phyloP scores from a whole-genome alignment of 2,113 vertebrate species.

The Pontoporia blainvillei region DNA sequence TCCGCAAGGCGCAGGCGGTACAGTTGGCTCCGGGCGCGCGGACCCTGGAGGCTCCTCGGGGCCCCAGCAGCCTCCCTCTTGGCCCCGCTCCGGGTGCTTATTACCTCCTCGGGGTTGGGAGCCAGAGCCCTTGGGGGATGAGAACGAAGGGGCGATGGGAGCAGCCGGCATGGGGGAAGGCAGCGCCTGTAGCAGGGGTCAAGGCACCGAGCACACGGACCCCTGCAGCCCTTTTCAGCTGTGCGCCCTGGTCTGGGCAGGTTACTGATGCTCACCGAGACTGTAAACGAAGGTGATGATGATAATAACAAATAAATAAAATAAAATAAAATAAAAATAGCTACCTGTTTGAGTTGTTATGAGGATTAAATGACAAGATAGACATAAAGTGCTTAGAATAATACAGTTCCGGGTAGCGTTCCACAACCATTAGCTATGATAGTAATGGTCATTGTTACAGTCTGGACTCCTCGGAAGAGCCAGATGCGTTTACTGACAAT shows the following conservation, averaged over 20 bases:
- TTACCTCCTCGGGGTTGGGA: not conserved
- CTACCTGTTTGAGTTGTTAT: no score
- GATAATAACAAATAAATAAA: no score
- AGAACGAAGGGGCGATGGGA: not conserved
- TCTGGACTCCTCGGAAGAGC: not conserved
- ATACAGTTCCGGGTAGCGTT: not conserved
- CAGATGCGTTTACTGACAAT: not conserved
- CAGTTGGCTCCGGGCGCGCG: accelerated
- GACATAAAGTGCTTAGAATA: not conserved
- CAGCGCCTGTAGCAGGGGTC: not conserved
- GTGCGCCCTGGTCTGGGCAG: not conserved
- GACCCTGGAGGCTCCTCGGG: not conserved
- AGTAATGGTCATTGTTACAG: not conserved
- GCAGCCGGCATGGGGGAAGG: not conserved
- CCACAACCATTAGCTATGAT: not conserved
- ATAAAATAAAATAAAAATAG: not conserved
- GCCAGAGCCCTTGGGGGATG: not conserved
- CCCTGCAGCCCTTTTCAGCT: not conserved
- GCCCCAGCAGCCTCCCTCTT: no score
- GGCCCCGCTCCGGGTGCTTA: not conserved
- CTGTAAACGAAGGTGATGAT: not conserved
- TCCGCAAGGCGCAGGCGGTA: not conserved
- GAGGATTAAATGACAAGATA: not conserved
- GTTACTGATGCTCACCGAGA: not conserved
- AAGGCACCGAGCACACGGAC: not conserved